These are phyloP conservation scores for Silurus meridionalis DNA, from an alignment of 2,113 vertebrate species.

Conservation along the genomic window DNA sequence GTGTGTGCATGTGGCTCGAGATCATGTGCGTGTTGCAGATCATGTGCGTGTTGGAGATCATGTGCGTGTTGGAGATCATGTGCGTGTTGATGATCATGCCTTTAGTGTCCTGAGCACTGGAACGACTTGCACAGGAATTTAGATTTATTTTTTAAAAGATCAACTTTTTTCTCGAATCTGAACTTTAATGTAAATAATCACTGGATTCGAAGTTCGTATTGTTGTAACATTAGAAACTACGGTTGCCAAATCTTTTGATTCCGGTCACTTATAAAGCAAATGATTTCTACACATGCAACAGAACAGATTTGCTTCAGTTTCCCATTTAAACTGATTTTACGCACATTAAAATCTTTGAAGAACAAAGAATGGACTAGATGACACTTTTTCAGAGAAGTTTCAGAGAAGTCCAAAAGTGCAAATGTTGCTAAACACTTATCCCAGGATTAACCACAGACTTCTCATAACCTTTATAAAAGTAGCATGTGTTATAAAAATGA, in stretches of 20 bases:
- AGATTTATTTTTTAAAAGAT: background rate
- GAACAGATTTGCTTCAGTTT: background rate
- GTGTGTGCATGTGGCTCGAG: background rate
- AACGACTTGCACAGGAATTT: background rate
- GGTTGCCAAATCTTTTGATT: background rate
- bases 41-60: no score
- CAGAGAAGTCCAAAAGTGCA: background rate
- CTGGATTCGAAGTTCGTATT: background rate
- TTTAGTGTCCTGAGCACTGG: background rate
- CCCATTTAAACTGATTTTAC: background rate
- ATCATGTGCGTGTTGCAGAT: no score
- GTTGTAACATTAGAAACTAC: background rate
- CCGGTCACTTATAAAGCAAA: background rate
- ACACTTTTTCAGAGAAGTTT: background rate
- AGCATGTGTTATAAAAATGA: background rate
- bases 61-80: no score
- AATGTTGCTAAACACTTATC: slow-evolving; percentile 3
- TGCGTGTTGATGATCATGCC: background rate
- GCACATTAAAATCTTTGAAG: background rate
- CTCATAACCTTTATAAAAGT: slow-evolving; percentile 1
- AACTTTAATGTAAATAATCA: background rate
- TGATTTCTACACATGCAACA: background rate
- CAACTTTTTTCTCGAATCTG: no score
- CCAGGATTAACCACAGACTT: background rate
- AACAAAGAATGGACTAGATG: background rate